phyloP scores from a whole-genome alignment of 2,113 vertebrate species.

The Ochotona princeps region DNA sequence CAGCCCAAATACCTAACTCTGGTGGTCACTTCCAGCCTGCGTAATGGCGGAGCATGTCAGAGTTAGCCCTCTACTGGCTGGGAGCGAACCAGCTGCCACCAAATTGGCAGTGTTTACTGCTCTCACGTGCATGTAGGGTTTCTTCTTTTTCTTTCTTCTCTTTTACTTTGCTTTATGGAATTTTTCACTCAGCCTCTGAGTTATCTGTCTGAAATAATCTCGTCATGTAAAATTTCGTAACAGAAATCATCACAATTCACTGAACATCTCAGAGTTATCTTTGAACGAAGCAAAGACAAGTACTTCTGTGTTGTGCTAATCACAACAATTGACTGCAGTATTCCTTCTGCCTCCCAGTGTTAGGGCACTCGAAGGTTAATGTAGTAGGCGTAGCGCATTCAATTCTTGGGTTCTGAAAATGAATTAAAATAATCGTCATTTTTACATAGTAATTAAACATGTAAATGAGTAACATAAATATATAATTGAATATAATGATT shows the following conservation, averaged over 20 bases:
- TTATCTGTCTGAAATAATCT: background rate
- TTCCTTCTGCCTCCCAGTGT: background rate
- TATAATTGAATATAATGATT: no score
- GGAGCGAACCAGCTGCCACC: background rate
- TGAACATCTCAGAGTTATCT: background rate
- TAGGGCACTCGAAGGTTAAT: background rate
- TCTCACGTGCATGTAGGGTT: background rate
- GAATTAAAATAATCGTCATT: background rate
- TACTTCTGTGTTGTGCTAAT: background rate
- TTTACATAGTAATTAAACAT: background rate
- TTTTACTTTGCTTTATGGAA: background rate
- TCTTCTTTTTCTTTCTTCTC: background rate
- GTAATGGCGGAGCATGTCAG: background rate
- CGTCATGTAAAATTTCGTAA: background rate
- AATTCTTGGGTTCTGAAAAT: background rate
- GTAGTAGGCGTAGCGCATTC: background rate
- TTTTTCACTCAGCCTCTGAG: background rate
- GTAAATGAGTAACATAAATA: no score
- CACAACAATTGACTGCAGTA: background rate
- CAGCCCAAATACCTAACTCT: background rate
- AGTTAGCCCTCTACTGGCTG: background rate
- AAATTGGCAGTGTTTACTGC: background rate
- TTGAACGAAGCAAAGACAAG: background rate
- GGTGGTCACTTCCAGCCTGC: background rate
- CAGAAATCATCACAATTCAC: no score